Evolutionary conservation across 1,140 invertebrate genomes (phyloP), one percentile per base, ranked within the genome.

Genomic region (Tetranychus urticae): DNA sequence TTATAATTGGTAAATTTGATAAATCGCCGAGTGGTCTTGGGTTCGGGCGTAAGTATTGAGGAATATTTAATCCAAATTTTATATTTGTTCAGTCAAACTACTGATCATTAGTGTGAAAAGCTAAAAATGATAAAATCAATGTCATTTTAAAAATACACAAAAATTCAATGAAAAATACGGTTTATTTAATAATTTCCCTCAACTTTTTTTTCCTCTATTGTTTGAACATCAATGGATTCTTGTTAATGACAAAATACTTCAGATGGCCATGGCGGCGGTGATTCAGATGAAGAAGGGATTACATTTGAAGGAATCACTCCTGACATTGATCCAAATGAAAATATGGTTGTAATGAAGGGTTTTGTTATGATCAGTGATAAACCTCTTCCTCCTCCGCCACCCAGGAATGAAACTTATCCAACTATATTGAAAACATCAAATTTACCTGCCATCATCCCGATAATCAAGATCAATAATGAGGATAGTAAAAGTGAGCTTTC

Each of bases 321-420:
- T 6, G 61, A 62, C 37, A 33, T 42, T 47, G 61, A 62, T 54
- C 61, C 56, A 35, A 35, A 37, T n/a, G 61, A 39, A 37, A 35
- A 33, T n/a, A 62, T 62, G 55, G 56, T 62, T 12, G 61, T 62
- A 2, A 62, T 62, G 61, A 57, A 57, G 36, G 42, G 61, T 39
- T 62, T 62, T 45, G 13, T 62, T 10, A 62, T 58, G n/a, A 33
- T 47, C 6, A 45, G 34, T 23, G 61, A 62, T 23, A 14, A 48
- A 48, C 2, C 23, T 10, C 14, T 34, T 1, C 12, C 33, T 10
- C 31, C 54, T 12, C 59, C 14, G n/a, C 10, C 47, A 6, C 33
- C 54, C 33, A 7, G n/a, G 34, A 45, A 23, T 47, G 6, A 8
- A 36, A 12, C 31, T 46, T 59, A 7, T 37, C 35, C 35, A n/a